Evolutionary conservation across 2,113 vertebrate species (phyloP).

Genomic region (Halichoerus grypus): DNA sequence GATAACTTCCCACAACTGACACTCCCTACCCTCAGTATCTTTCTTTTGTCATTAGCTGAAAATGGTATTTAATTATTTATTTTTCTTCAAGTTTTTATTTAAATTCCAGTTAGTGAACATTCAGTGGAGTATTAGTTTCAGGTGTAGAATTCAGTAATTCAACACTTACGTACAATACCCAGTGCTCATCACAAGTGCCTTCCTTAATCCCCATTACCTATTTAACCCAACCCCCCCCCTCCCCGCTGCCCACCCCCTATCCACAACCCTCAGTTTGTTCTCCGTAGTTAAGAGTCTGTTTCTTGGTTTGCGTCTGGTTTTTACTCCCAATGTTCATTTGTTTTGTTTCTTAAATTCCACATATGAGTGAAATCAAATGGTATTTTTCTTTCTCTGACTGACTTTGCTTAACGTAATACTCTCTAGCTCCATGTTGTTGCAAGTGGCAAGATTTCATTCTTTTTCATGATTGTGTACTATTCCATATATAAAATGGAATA

Average conservation of each 20-base stretch:
- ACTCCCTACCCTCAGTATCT: neutral
- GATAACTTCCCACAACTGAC: neutral
- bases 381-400: neutral
- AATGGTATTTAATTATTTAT: neutral
- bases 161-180: neutral
- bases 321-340: neutral
- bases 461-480: neutral
- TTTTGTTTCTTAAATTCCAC: neutral
- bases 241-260: neutral
- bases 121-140: neutral
- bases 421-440: neutral
- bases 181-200: neutral
- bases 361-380: neutral
- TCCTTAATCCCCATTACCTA: neutral
- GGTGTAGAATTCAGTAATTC: neutral
- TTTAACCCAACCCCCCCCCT: neutral
- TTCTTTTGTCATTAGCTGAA: neutral
- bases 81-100: neutral
- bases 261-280: neutral
- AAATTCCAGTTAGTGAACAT: neutral
- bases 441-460: neutral
- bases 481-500: neutral
- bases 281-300: neutral
- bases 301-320: neutral
- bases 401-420: neutral